A percentile compares a stretch with the other conserved stretches of the same genome.
phyloP scores from a whole-genome alignment of 2,113 vertebrate species.

The Gadus macrocephalus region DNA sequence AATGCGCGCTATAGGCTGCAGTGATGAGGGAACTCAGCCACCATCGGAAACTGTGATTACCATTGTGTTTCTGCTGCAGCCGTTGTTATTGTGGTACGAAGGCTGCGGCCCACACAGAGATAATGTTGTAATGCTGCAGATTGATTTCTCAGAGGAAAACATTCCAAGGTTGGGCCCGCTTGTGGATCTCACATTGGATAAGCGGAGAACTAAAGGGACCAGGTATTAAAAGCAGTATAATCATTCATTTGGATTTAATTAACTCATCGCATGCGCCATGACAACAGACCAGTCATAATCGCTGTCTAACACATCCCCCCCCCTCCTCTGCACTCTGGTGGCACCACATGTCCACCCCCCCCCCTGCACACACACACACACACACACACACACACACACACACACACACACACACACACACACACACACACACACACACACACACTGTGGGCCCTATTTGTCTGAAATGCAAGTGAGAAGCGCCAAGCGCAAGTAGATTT shows the following conservation, averaged over 20 bases:
- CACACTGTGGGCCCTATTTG: too few relatives aligned
- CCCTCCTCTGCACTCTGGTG: background rate
- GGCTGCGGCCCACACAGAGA: slow-evolving; percentile 33
- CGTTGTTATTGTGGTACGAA: slow-evolving; percentile 6
- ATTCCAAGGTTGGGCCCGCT: slow-evolving; percentile 7
- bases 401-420: background rate
- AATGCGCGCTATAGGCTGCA: slow-evolving; percentile 22
- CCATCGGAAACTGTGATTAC: slow-evolving; percentile 19
- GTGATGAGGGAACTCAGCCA: slow-evolving; percentile 35
- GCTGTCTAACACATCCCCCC: background rate
- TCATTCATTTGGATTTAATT: slow-evolving; percentile 32
- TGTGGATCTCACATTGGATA: slow-evolving; percentile 38
- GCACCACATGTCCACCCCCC: slow-evolving; percentile 2
- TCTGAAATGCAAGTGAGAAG: too few relatives aligned
- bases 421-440: background rate
- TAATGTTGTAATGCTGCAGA: slow-evolving; percentile 22
- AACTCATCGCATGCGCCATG: slow-evolving; percentile 26
- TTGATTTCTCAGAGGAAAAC: slow-evolving; percentile 51
- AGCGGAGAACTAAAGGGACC: slow-evolving; percentile 1
- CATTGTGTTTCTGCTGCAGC: slow-evolving; percentile 7
- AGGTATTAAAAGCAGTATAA: slow-evolving; percentile 23
- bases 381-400: slow-evolving; percentile 1
- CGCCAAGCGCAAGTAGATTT: too few relatives aligned
- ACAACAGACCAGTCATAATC: background rate
- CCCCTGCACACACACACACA: background rate